Conservation (phyloP, 2,113 vertebrate species). For the Atractosteus spatula region DNA sequence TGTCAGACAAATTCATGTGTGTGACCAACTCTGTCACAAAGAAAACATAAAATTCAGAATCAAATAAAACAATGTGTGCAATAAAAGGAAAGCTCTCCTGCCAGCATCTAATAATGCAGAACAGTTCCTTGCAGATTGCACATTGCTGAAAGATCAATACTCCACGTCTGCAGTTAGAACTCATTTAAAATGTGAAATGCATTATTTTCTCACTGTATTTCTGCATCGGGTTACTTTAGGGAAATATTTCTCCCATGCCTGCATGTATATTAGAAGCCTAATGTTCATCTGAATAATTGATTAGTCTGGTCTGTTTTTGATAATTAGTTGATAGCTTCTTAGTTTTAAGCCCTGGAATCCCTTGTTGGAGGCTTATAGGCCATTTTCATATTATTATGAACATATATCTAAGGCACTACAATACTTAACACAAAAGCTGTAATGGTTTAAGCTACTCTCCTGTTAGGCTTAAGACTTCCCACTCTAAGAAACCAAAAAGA, state of each 20-base stretch:
- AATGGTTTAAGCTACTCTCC: slow-evolving; percentile 7
- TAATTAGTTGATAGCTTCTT: slow-evolving; percentile 89
- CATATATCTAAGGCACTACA: slow-evolving; percentile 16
- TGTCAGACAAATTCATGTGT: neutral
- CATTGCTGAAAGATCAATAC: slow-evolving; percentile 44
- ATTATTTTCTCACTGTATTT: slow-evolving; percentile 50
- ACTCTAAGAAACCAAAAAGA: slow-evolving; percentile 3
- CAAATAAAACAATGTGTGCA: slow-evolving; percentile 48
- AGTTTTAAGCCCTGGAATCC: slow-evolving; percentile 72
- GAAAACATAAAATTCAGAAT: slow-evolving; percentile 49
- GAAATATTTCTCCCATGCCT: slow-evolving; percentile 74
- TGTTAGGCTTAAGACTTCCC: slow-evolving; percentile 17
- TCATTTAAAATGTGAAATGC: slow-evolving; percentile 52
- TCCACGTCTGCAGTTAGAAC: slow-evolving; percentile 35
- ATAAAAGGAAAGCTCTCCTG: slow-evolving; percentile 37
- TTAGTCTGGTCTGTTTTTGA: slow-evolving; percentile 78
- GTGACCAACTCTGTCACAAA: no score
- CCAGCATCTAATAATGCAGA: slow-evolving; percentile 38
- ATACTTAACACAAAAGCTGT: slow-evolving; percentile 16
- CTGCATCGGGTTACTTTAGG: slow-evolving; percentile 69
- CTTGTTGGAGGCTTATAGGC: slow-evolving; percentile 46
- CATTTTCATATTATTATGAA: slow-evolving; percentile 55
- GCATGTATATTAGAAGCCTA: slow-evolving; percentile 77
- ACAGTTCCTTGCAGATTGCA: slow-evolving; percentile 47
- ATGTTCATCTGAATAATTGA: slow-evolving; percentile 96